These are phyloP conservation scores for Dromococcyx pavoninus DNA, from an alignment of 2,797 vertebrate genomes.

Conservation along the genomic window DNA sequence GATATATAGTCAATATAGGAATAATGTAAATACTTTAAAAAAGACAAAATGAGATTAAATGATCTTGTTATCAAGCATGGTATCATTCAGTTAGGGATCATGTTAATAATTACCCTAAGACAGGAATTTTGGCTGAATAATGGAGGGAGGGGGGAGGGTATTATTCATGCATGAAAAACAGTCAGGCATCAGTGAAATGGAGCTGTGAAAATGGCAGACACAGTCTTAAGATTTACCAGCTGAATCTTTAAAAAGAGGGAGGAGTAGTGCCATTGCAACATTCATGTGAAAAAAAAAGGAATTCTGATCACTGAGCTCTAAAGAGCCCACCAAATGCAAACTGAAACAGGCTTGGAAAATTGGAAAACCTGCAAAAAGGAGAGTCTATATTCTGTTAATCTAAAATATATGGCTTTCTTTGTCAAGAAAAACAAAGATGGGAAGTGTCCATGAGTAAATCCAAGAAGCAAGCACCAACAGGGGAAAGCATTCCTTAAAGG, in stretches of 20 bases:
- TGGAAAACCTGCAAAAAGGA: background rate
- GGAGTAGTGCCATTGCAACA: background rate
- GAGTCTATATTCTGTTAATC: background rate
- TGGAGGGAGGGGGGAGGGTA: accelerated
- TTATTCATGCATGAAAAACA: background rate
- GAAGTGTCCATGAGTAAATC: background rate
- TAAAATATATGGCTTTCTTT: background rate
- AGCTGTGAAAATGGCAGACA: background rate
- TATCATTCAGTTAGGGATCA: background rate
- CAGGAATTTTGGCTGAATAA: background rate
- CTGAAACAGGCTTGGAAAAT: background rate
- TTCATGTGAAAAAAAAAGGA: background rate
- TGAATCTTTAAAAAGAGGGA: background rate
- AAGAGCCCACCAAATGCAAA: background rate
- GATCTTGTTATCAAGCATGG: background rate
- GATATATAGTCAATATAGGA: background rate
- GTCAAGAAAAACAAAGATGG: background rate
- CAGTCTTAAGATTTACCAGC: background rate
- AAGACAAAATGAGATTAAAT: background rate
- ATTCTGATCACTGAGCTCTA: background rate
- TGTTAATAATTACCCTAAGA: background rate
- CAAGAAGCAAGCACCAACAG: background rate
- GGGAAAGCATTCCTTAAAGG: background rate
- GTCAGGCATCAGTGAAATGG: background rate
- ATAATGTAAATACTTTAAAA: background rate